Conservation (phyloP, 2,113 vertebrate species). For the Psittacus erithacus region DNA sequence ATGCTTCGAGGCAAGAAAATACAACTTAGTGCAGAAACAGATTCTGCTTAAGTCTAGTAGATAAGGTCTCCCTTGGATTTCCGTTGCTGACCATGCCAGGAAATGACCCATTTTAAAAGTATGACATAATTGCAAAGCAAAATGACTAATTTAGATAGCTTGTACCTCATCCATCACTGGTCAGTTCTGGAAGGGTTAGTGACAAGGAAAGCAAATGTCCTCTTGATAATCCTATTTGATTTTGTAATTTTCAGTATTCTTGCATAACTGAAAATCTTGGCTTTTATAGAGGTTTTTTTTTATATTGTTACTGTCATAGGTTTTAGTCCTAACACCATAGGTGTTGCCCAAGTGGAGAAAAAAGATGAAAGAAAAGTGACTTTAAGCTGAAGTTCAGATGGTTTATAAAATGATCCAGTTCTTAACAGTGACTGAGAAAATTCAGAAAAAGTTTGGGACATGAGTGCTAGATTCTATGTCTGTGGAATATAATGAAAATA, state of each 20-base stretch:
- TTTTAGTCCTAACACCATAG: not conserved
- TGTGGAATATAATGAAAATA: not conserved
- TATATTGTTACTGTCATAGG: not conserved
- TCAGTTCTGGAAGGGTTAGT: not conserved
- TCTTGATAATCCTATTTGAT: not conserved
- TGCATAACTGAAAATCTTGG: not conserved
- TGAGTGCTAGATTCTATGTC: not conserved
- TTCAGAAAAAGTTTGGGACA: not conserved
- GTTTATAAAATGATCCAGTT: not conserved
- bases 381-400: not conserved
- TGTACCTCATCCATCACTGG: not conserved
- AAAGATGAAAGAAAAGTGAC: not conserved
- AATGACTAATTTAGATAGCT: not conserved
- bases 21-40: not conserved
- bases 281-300: not conserved
- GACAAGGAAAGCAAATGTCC: not conserved
- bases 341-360: not conserved
- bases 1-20: not conserved
- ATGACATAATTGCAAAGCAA: not conserved
- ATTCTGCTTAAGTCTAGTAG: not conserved
- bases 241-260: not conserved
- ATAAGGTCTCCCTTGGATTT: not conserved
- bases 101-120: not conserved
- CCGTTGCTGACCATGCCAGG: not conserved
- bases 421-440: not conserved